Evolutionary conservation across 1,140 invertebrate species (phyloP).

Genomic region (Temnothorax curvispinosus): DNA sequence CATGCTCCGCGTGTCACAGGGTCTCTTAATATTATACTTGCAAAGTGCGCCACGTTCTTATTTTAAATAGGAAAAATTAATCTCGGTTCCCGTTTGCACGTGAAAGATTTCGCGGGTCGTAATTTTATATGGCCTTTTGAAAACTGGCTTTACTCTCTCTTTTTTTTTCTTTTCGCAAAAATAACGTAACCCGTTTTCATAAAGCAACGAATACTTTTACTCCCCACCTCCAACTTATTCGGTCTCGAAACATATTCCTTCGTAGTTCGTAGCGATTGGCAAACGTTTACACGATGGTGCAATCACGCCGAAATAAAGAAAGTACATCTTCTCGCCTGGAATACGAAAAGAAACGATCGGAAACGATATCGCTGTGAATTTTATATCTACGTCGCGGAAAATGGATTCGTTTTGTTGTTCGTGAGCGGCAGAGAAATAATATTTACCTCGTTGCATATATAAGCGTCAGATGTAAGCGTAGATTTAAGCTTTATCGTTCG

Average conservation of each 20-base stretch:
- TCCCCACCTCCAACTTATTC: slow-evolving; percentile 38
- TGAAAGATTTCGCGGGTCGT: slow-evolving; percentile 30
- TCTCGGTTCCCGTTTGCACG: neutral
- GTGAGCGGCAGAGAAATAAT: slow-evolving; percentile 22
- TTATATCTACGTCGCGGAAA: slow-evolving; percentile 14
- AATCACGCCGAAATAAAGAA: slow-evolving; percentile 29
- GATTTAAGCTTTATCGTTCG: slow-evolving; percentile 53
- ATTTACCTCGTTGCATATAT: slow-evolving; percentile 17
- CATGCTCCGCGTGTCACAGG: neutral
- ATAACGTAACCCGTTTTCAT: neutral
- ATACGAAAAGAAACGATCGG: slow-evolving; percentile 3
- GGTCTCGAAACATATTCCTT: neutral
- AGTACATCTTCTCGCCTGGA: neutral
- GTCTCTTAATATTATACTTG: neutral
- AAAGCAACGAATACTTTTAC: slow-evolving; percentile 13
- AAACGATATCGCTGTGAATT: slow-evolving; percentile 31
- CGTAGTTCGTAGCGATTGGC: slow-evolving; percentile 34
- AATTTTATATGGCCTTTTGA: slow-evolving; percentile 23
- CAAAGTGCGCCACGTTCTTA: slow-evolving; percentile 7
- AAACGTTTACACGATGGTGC: slow-evolving; percentile 18
- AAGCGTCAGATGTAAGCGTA: slow-evolving; percentile 40
- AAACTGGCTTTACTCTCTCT: neutral
- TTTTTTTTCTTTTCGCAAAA: neutral
- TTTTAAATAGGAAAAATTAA: slow-evolving; percentile 40
- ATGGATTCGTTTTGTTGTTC: slow-evolving; percentile 44